Evolutionary conservation across 2,797 vertebrate genomes (phyloP).

Genomic region (Enteromius fasciolatus): DNA sequence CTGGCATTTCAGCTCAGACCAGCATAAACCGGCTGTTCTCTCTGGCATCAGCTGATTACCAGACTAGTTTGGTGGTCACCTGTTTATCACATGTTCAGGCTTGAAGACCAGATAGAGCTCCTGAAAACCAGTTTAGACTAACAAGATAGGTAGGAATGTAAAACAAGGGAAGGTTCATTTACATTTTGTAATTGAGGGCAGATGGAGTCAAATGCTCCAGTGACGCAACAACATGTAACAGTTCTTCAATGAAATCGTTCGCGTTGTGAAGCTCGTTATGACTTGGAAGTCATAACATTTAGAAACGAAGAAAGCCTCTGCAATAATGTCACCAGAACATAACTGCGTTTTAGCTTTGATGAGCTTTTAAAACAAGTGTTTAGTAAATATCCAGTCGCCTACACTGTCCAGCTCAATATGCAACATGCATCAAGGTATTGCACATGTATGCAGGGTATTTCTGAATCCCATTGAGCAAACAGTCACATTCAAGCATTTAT

Average conservation of each 20-base stretch:
- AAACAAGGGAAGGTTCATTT: background rate
- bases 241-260: background rate
- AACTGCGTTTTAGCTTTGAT: background rate
- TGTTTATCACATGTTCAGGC: background rate
- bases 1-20: background rate
- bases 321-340: background rate
- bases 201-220: background rate
- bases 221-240: conserved; percentile 10
- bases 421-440: background rate
- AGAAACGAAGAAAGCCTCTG: background rate
- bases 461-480: background rate
- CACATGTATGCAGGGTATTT: background rate
- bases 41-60: background rate
- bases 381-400: background rate
- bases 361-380: background rate
- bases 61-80: background rate
- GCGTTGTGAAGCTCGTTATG: background rate
- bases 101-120: background rate
- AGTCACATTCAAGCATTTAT: background rate
- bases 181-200: background rate
- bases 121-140: background rate
- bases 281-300: background rate
- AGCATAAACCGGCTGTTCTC: background rate
- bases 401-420: background rate
- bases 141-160: background rate